Conservation (phyloP, 1,140 invertebrate genomes). For the Brachionus asplanchnoidis region DNA sequence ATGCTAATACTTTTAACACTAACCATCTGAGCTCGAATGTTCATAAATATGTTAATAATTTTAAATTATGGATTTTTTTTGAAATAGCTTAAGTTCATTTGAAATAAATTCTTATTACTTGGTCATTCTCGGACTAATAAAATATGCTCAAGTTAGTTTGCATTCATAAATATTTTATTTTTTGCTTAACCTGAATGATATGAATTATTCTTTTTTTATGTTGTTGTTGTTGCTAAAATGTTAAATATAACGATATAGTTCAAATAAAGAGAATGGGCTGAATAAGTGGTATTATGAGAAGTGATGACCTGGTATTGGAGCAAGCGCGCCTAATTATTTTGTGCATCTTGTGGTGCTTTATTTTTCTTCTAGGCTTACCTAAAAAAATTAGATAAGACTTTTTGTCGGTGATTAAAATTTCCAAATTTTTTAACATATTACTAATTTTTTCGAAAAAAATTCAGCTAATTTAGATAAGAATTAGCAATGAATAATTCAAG, state of each 20-base stretch:
- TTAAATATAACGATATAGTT: background rate
- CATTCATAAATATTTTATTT: conserved; percentile 28
- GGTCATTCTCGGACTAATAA: conserved; percentile 5
- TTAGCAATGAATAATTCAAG: background rate
- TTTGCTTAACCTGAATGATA: conserved; percentile 7
- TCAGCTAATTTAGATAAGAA: background rate
- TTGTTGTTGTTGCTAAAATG: background rate
- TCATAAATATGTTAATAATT: conserved; percentile 28
- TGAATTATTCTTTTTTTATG: conserved; percentile 16
- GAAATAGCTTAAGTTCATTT: conserved; percentile 9
- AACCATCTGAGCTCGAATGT: conserved; percentile 7
- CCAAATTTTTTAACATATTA: background rate
- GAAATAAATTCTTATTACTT: conserved; percentile 1
- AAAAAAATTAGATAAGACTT: background rate
- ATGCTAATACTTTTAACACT: conserved; percentile 30
- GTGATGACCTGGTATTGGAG: background rate
- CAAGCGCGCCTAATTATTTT: background rate
- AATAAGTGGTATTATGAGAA: background rate
- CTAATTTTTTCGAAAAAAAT: background rate
- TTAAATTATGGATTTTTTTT: conserved; percentile 17
- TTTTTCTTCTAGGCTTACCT: background rate
- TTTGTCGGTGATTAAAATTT: background rate
- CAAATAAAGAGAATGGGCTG: background rate
- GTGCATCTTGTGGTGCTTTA: background rate
- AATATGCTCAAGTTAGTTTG: conserved; percentile 7